Base-by-base conservation (phyloP, 2,113 vertebrate genomes). In the Macrotis lagotis region DNA sequence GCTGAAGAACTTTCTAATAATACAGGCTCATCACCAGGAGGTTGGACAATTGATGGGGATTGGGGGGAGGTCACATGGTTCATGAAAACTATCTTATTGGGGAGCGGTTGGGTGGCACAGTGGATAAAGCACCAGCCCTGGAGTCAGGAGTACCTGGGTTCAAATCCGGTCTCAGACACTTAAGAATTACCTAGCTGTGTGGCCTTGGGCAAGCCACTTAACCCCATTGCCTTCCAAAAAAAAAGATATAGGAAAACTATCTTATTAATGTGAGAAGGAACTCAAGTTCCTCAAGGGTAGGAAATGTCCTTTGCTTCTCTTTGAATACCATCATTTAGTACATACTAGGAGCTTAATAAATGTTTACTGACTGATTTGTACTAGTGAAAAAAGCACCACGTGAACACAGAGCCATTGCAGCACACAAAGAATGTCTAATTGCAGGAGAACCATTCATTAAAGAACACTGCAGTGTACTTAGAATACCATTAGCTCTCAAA, bases 401-500 rank as follows among this genome's bases (percentile, higher is more conserved):
- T 22, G n/a, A 83, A 44, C 66, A 44, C 19, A 44, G 37, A 74
- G 37, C 66, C 44, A 83, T 50, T 92, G 49, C 95, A 90, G 91
- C 47, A 26, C 24, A 24, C 24, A 90, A 88, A 88, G 12, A n/a
- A 26, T 3, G 24, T 25, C n/a, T 90, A 50, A n/a, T 52, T 92
- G n/a, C 1, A 83, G 88, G 91, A 37, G 28, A 88, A 55, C 51
- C 52, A 31, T 74, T 53, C 89, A 48, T 47, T 48, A 97, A 3
- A 90, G 66, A 96, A 53, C 48, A 28, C 48, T 25, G 90, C 22
- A 47, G 94, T 3, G 28, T n/a, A 59, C 31, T 48, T 1, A 37
- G 10, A 95, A 92, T 6, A 16, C 91, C 26, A 5, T 90, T 51
- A 53, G 88, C 93, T 97, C 83, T 92, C n/a, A 1, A 94, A 93